Evolutionary conservation across 2,797 vertebrate species (phyloP), one percentile per base, ranked within the genome.

Genomic region (Micrastur ruficollis): DNA sequence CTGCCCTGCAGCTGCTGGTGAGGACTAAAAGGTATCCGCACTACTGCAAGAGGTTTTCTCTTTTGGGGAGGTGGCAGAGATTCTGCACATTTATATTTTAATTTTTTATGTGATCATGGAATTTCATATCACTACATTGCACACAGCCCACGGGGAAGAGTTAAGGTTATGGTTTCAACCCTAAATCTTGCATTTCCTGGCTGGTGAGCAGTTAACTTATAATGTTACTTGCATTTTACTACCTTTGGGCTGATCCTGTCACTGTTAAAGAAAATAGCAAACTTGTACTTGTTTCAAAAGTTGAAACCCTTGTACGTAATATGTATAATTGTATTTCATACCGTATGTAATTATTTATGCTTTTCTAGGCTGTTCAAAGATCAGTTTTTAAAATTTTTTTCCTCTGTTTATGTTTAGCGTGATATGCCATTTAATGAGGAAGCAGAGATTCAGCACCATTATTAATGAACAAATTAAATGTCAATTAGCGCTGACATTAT

Each of bases 401-500:
- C 11, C 3, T 76, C 31, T 68, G 15, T 34, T 90, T 91, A 29
- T 86, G 22, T 85, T 91, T 65, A 79, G 53, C 20, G 31, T 40
- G 9, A 15, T 72, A 49, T 56, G 7, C 15, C 29, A 18, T 74
- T 95, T 90, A 95, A 70, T 73, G 65, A 91, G 32, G 70, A 76
- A 97, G 58, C n/a, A 91, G 65, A 93, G 36, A 75, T 90, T 86
- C 78, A 63, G 70, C 58, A 79, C 44, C 32, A 56, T 93, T 96
- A 81, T 78, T 94, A 81, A 86, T 82, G 21, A 52, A 59, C 42
- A 90, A 90, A 92, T 96, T 97, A 96, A 97, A 97, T 96, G 81
- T 95, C 92, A 97, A 82, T 96, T 88, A 95, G 42, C 5, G 8
- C 50, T 87, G 91, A 81, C 49, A 82, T 93, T 95, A 61, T n/a